These are phyloP conservation scores for Drosophila albomicans DNA, from an alignment of 1,140 invertebrate species.

Conservation along the genomic window DNA sequence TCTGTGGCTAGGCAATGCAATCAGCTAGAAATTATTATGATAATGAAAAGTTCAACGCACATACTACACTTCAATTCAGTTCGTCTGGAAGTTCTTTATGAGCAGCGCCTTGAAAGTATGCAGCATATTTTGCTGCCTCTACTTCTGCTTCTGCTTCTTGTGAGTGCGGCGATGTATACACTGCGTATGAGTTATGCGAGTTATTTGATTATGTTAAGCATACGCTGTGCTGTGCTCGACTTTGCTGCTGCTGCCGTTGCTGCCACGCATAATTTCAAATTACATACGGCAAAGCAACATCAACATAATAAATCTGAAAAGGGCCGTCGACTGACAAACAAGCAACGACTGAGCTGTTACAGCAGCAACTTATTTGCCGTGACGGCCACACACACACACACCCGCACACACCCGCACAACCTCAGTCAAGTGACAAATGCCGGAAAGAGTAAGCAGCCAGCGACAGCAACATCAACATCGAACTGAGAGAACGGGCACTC, in stretches of 20 bases:
- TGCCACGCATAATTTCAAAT: conserved; percentile 78
- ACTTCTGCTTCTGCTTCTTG: not conserved
- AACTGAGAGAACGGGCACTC: conserved; percentile 48
- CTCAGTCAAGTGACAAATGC: conserved; percentile 65
- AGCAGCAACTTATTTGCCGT: conserved; percentile 44
- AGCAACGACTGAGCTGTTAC: conserved; percentile 42
- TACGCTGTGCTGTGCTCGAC: conserved; percentile 51
- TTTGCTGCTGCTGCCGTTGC: conserved; percentile 18
- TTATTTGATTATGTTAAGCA: conserved; percentile 82
- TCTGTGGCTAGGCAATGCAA: conserved; percentile 57
- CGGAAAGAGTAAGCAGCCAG: conserved; percentile 62
- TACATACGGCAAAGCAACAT: conserved; percentile 73
- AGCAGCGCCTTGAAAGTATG: conserved; percentile 34
- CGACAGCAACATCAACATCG: conserved; percentile 12
- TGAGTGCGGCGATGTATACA: conserved; percentile 12
- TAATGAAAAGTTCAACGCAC: conserved; percentile 68
- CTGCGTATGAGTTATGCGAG: conserved; percentile 69
- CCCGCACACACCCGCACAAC: conserved; percentile 10
- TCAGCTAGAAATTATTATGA: conserved; percentile 82
- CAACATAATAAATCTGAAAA: conserved; percentile 77
- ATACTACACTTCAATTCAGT: not conserved
- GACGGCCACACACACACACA: conserved; percentile 33
- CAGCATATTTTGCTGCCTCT: conserved; percentile 7
- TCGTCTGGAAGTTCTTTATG: conserved; percentile 45
- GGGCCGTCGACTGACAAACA: conserved; percentile 72